Conservation (phyloP, 2,888 invertebrate species). For the Athripsodes cinereus region DNA sequence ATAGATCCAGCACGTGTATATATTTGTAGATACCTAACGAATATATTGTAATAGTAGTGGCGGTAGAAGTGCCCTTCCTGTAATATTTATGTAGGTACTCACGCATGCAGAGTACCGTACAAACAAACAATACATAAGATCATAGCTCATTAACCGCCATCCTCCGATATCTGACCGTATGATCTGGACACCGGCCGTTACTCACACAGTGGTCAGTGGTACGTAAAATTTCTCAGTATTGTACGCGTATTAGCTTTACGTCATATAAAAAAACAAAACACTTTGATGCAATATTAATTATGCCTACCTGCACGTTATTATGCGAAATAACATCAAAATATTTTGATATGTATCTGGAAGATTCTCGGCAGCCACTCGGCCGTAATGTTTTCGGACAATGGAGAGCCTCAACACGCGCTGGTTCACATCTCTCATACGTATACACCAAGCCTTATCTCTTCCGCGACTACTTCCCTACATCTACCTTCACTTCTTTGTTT, state of each 20-base stretch:
- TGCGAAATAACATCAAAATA: conserved; percentile 26
- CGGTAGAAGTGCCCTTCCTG: too few species aligned
- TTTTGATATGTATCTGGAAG: conserved; percentile 23
- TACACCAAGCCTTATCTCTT: too few species aligned
- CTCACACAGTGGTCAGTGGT: conserved; percentile 13
- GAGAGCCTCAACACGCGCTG: not conserved
- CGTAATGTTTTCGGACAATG: conserved; percentile 20
- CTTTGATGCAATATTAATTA: conserved; percentile 23
- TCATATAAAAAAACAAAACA: conserved; percentile 11
- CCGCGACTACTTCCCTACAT: too few species aligned
- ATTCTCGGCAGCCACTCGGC: conserved; percentile 24
- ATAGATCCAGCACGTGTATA: too few species aligned
- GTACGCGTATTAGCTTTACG: conserved; percentile 10
- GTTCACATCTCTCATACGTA: too few species aligned
- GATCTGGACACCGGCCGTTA: conserved; percentile 6
- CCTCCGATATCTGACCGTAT: conserved; percentile 1
- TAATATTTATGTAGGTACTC: not conserved
- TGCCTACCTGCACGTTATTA: conserved; percentile 19
- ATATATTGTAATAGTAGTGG: too few species aligned
- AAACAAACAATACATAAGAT: not conserved
- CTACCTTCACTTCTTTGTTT: too few species aligned
- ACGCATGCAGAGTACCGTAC: too few species aligned
- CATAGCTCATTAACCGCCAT: conserved; percentile 3
- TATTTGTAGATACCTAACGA: too few species aligned
- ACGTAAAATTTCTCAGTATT: conserved; percentile 22